A percentile compares a stretch with the other conserved stretches of the same genome.
phyloP scores from a whole-genome alignment of 2,888 invertebrate species.

The Lamproptera curius region DNA sequence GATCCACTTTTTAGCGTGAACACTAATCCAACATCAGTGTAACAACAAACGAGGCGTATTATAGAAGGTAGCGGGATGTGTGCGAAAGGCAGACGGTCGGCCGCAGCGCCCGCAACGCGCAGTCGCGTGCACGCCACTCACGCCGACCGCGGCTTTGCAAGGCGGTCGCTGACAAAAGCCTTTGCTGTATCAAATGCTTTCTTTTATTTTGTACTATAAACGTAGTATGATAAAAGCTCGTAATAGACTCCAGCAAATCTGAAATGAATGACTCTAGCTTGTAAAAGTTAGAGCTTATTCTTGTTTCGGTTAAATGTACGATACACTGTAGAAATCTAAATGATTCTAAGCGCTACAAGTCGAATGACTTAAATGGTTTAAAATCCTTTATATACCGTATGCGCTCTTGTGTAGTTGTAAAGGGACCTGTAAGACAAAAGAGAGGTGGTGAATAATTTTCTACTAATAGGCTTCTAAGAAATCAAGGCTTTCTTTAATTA shows the following conservation, averaged over 20 bases:
- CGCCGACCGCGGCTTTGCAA: conserved; percentile 29
- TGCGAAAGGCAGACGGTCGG: conserved; percentile 35
- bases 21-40: too few relatives aligned
- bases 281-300: neutral
- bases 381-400: too few relatives aligned
- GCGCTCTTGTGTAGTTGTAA: too few relatives aligned
- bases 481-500: too few relatives aligned
- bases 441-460: too few relatives aligned
- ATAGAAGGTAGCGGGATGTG: conserved; percentile 25
- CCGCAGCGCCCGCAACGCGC: conserved; percentile 29
- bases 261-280: neutral
- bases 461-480: too few relatives aligned
- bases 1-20: too few relatives aligned
- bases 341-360: too few relatives aligned
- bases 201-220: neutral
- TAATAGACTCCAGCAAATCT: neutral
- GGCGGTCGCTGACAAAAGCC: conserved; percentile 24
- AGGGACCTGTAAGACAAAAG: too few relatives aligned
- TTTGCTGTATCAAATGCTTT: neutral
- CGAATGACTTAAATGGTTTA: too few relatives aligned
- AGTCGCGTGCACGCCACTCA: conserved; percentile 58
- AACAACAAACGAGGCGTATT: neutral
- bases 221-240: neutral
- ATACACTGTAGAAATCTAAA: too few relatives aligned
- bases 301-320: too few relatives aligned